Percentiles rank a stretch among this genome's conserved stretches.
Conservation (phyloP, 2,888 invertebrate species). For the Graphium colonna region DNA sequence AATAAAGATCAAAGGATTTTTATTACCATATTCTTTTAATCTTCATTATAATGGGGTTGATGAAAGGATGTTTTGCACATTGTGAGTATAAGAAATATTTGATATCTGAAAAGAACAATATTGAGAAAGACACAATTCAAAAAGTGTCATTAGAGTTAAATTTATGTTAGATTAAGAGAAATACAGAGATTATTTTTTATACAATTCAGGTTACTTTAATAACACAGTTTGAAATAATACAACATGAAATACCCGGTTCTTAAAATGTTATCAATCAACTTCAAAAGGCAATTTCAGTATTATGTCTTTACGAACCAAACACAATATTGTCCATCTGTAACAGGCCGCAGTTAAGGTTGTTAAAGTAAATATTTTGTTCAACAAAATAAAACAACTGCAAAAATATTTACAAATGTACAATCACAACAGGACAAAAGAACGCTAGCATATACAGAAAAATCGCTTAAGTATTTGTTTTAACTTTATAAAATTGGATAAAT, state of each 20-base stretch:
- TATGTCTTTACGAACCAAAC: background rate
- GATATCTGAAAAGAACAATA: background rate
- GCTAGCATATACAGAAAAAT: background rate
- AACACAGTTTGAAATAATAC: no score
- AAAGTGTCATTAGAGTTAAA: background rate
- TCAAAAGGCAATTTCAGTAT: background rate
- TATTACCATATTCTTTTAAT: background rate
- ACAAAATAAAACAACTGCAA: no score
- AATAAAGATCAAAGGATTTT: background rate
- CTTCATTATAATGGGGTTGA: background rate
- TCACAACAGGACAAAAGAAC: background rate
- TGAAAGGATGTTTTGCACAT: background rate
- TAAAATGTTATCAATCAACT: no score
- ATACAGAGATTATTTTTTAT: no score
- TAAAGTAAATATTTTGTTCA: background rate
- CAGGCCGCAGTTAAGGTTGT: background rate
- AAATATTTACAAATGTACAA: background rate
- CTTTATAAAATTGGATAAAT: no score
- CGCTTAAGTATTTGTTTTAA: background rate
- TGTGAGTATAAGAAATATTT: background rate
- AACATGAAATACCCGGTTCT: no score
- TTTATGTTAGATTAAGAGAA: no score
- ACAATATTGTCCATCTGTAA: background rate
- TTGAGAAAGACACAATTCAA: background rate
- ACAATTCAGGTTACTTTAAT: no score